Conservation (phyloP, 2,113 vertebrate species). For the Sakesphorus luctuosus region DNA sequence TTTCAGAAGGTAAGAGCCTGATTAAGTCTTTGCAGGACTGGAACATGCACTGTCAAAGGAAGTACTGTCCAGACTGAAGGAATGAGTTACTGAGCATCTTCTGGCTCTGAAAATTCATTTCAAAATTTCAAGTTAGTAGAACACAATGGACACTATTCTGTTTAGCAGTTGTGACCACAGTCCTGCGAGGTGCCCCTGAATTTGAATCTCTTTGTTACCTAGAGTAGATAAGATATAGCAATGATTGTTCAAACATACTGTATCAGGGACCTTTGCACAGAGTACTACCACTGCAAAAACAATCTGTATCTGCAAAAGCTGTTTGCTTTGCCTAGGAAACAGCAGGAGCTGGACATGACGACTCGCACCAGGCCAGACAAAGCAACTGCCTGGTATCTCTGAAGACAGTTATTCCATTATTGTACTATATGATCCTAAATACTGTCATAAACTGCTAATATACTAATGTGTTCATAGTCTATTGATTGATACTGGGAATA, state of each 20-base stretch:
- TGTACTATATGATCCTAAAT: conserved; percentile 55
- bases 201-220: conserved; percentile 45
- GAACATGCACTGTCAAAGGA: not conserved
- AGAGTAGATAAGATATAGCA: conserved; percentile 51
- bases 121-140: not conserved
- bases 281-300: conserved; percentile 16
- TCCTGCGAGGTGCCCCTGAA: not conserved
- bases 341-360: not conserved
- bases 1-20: conserved; percentile 34
- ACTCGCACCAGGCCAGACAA: not conserved
- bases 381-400: not conserved
- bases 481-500: conserved; percentile 51
- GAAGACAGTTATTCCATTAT: conserved; percentile 37
- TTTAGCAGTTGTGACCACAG: not conserved
- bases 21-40: conserved; percentile 12
- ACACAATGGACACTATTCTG: not conserved
- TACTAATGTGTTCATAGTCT: conserved; percentile 61
- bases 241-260: conserved; percentile 46
- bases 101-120: not conserved
- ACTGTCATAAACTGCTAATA: conserved; percentile 67
- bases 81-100: conserved; percentile 5
- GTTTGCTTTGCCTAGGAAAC: conserved; percentile 46
- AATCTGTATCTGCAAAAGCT: conserved; percentile 20
- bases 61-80: not conserved
- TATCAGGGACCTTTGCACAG: conserved; percentile 64